Evolutionary conservation across 2,113 vertebrate genomes (phyloP).

Genomic region (Phrynosoma blainvillii): DNA sequence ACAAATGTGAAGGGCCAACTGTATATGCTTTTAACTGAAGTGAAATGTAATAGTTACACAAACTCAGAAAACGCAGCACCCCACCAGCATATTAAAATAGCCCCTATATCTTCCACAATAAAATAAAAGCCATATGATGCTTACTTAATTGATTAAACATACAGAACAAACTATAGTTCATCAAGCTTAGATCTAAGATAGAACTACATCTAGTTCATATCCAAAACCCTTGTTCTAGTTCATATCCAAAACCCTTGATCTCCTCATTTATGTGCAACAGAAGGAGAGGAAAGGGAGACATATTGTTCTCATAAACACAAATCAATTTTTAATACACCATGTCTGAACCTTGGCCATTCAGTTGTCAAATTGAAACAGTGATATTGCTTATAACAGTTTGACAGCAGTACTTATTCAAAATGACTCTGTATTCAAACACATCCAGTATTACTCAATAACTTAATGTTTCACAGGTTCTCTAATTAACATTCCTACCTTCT

Average conservation of each 20-base stretch:
- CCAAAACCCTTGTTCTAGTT: background rate
- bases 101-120: background rate
- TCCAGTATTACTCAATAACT: background rate
- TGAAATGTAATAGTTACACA: background rate
- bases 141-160: background rate
- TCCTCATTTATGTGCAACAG: background rate
- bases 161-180: background rate
- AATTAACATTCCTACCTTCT: slow-evolving; percentile 84
- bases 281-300: background rate
- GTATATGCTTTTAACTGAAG: background rate
- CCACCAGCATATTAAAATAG: background rate
- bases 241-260: background rate
- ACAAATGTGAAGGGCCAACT: too few relatives aligned
- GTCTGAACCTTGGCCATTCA: background rate
- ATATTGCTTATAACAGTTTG: background rate
- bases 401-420: background rate
- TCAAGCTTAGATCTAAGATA: background rate
- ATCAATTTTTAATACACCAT: background rate
- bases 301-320: background rate
- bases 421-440: background rate
- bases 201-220: background rate
- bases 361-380: background rate
- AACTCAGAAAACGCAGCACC: background rate
- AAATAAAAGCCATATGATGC: background rate
- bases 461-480: background rate